These are phyloP conservation scores for Azemiops feae DNA, from an alignment of 2,113 vertebrate species.

Conservation along the genomic window DNA sequence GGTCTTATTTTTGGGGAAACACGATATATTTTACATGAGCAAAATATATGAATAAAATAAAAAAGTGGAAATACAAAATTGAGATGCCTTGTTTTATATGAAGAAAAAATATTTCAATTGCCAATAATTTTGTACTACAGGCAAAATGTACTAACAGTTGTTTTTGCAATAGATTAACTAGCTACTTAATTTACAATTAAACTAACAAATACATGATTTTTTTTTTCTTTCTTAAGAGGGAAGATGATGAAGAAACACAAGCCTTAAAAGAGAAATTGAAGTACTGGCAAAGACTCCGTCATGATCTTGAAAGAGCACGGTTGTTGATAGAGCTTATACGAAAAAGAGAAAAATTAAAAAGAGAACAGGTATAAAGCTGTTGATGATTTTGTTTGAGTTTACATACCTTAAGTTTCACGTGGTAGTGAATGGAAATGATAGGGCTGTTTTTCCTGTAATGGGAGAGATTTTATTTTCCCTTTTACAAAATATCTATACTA, in stretches of 20 bases:
- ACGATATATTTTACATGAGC: neutral
- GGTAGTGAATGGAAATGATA: neutral
- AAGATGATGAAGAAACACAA: conserved; percentile 87
- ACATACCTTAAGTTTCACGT: neutral
- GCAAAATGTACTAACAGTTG: neutral
- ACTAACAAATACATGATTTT: neutral
- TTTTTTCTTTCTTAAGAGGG: conserved; percentile 72
- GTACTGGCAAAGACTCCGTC: conserved; percentile 92
- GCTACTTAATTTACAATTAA: neutral
- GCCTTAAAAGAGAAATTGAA: conserved; percentile 93
- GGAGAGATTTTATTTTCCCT: neutral
- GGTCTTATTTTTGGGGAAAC: too few species aligned
- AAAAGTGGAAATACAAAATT: neutral
- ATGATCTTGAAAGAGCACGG: conserved; percentile 91
- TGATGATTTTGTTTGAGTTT: neutral
- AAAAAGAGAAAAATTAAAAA: conserved; percentile 96
- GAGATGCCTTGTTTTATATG: neutral
- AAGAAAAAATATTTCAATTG: neutral
- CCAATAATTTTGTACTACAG: neutral
- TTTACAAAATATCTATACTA: neutral
- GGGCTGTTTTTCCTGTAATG: neutral
- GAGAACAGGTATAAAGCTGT: conserved; percentile 84
- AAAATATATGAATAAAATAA: neutral
- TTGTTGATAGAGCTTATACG: conserved; percentile 93
- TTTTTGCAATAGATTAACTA: neutral